These are phyloP conservation scores for Scelioninae gen. 2 DNA, from an alignment of 2,888 invertebrate species.

Conservation along the genomic window DNA sequence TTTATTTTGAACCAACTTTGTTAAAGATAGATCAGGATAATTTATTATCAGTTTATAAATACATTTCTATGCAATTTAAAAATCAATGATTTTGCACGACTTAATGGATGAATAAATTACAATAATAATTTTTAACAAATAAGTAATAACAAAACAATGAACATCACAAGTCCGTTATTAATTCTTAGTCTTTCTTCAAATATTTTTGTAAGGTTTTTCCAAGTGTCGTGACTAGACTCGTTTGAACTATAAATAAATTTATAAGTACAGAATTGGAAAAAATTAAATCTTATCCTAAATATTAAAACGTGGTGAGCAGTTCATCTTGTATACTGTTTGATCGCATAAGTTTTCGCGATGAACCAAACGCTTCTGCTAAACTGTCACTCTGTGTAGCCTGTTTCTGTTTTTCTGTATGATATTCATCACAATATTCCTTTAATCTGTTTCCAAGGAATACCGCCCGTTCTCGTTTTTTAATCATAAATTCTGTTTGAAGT, in stretches of 20 bases:
- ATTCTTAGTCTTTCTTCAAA: slow-evolving; percentile 43
- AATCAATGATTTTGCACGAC: slow-evolving; percentile 18
- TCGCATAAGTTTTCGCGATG: slow-evolving; percentile 80
- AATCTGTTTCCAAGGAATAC: slow-evolving; percentile 89
- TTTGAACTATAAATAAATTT: slow-evolving; percentile 61
- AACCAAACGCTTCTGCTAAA: slow-evolving; percentile 78
- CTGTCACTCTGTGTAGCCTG: slow-evolving; percentile 79
- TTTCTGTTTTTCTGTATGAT: slow-evolving; percentile 82
- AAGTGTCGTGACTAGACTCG: slow-evolving; percentile 62
- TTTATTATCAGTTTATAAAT: neutral
- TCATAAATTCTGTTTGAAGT: slow-evolving; percentile 93
- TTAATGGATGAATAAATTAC: slow-evolving; percentile 59
- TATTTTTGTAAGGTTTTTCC: slow-evolving; percentile 42
- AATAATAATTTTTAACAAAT: slow-evolving; percentile 71
- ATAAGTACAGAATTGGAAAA: slow-evolving; percentile 69
- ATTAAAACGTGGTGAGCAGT: slow-evolving; percentile 78
- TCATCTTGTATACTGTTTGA: slow-evolving; percentile 92
- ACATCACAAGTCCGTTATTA: slow-evolving; percentile 64
- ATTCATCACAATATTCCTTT: slow-evolving; percentile 88
- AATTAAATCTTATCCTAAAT: slow-evolving; percentile 64
- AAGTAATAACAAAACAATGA: slow-evolving; percentile 72
- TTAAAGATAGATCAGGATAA: neutral
- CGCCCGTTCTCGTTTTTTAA: slow-evolving; percentile 91
- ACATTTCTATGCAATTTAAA: slow-evolving; percentile 12
- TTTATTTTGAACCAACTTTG: neutral